Percentiles rank a stretch among this genome's conserved stretches.
Conservation (phyloP, 2,797 vertebrate species). For the Eospalax fontanierii region DNA sequence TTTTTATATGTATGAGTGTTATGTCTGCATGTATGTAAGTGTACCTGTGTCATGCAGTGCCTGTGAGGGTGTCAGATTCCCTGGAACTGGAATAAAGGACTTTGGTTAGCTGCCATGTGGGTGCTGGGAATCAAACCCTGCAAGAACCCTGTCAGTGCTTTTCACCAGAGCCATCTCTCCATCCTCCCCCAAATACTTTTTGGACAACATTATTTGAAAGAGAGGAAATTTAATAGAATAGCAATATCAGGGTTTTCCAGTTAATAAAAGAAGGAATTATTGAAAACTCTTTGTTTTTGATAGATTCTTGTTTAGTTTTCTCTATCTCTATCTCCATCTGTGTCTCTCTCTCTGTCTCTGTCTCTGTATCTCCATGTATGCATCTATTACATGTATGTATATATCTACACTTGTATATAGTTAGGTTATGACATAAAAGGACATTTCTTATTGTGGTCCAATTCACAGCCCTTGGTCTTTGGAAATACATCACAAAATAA, state of each 20-base stretch:
- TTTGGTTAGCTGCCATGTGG: too few species aligned
- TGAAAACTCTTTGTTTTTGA: not conserved
- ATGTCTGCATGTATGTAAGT: too few species aligned
- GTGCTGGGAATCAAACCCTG: too few species aligned
- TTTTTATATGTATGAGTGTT: too few species aligned
- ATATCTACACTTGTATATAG: not conserved
- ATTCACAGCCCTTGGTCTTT: not conserved
- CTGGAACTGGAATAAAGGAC: too few species aligned
- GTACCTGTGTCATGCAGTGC: too few species aligned
- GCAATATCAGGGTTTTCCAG: not conserved
- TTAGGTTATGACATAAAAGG: not conserved
- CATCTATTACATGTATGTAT: not conserved
- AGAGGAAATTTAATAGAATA: not conserved
- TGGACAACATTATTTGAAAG: not conserved
- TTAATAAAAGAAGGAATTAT: not conserved
- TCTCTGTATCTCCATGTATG: not conserved
- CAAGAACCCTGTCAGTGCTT: too few species aligned
- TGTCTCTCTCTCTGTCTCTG: not conserved
- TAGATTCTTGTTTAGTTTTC: not conserved
- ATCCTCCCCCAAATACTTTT: not conserved
- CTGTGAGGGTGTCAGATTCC: too few species aligned
- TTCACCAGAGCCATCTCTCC: too few species aligned
- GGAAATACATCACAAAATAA: not conserved
- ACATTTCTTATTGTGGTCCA: not conserved
- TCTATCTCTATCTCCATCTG: not conserved